Evolutionary conservation across 2,113 vertebrate genomes (phyloP).

Genomic region (Promerops cafer): DNA sequence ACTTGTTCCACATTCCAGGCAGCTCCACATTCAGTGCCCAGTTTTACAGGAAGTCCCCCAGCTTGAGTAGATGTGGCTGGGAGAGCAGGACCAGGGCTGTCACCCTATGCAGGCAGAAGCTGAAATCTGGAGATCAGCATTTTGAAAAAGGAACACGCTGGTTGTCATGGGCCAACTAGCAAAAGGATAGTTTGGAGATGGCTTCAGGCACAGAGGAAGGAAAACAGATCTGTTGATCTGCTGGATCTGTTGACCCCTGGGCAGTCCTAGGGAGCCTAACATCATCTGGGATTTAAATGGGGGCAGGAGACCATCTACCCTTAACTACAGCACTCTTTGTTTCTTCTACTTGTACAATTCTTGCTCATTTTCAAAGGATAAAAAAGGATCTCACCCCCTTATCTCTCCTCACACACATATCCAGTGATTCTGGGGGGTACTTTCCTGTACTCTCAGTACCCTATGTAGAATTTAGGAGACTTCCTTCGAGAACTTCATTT

Average conservation of each 20-base stretch:
- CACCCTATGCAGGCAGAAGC: neutral
- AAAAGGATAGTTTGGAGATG: neutral
- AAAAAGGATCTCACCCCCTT: neutral
- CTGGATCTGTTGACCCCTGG: neutral
- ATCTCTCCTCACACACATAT: neutral
- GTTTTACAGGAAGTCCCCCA: neutral
- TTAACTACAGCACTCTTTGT: neutral
- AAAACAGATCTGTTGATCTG: neutral
- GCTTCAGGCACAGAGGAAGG: neutral
- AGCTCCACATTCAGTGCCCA: neutral
- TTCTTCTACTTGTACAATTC: neutral
- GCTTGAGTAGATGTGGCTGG: neutral
- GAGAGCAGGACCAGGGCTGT: neutral
- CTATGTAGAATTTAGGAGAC: neutral
- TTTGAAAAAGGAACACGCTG: neutral
- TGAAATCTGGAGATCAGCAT: neutral
- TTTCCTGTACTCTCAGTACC: neutral
- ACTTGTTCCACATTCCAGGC: neutral
- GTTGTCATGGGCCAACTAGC: rapidly evolving
- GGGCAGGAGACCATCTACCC: neutral
- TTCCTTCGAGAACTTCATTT: neutral
- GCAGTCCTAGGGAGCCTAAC: neutral
- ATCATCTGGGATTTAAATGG: neutral
- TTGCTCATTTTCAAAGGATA: neutral
- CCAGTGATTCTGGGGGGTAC: neutral